phyloP scores from a whole-genome alignment of 2,888 invertebrate genomes.

The Meandrusa payeni region DNA sequence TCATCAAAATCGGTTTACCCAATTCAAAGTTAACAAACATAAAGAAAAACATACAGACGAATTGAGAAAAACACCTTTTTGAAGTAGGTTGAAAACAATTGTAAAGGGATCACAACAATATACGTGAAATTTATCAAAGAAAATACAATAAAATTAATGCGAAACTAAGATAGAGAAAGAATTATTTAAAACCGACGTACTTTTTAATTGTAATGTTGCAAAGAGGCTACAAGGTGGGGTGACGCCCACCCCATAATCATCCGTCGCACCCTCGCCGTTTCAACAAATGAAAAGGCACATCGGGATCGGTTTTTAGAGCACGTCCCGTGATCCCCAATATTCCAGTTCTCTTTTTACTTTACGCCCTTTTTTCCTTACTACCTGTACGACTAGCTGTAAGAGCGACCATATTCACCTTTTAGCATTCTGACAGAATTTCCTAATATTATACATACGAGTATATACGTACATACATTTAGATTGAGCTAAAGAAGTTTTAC shows the following conservation, averaged over 20 bases:
- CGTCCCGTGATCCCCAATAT: slow-evolving; percentile 9
- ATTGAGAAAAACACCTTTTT: too few species aligned
- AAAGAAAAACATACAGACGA: too few species aligned
- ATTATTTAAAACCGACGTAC: slow-evolving; percentile 4
- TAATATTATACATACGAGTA: slow-evolving; percentile 28
- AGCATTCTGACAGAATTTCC: slow-evolving; percentile 35
- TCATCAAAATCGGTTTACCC: too few species aligned
- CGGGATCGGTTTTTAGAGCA: slow-evolving; percentile 13
- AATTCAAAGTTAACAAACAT: too few species aligned
- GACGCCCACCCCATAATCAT: slow-evolving; percentile 16
- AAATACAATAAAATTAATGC: too few species aligned
- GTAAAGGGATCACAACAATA: too few species aligned
- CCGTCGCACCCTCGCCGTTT: slow-evolving; percentile 3
- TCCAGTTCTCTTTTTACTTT: slow-evolving; percentile 3
- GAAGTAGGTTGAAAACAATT: too few species aligned
- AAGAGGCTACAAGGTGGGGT: neutral
- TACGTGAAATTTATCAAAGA: too few species aligned
- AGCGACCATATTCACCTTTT: slow-evolving; percentile 35
- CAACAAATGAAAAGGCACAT: slow-evolving; percentile 16
- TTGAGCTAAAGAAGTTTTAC: too few species aligned
- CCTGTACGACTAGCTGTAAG: slow-evolving; percentile 12
- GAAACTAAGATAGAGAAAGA: slow-evolving; percentile 2
- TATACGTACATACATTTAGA: too few species aligned
- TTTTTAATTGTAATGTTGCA: slow-evolving; percentile 10
- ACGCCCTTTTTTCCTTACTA: neutral